These are phyloP conservation scores for Philhelius pedissequus DNA, from an alignment of 2,888 invertebrate species.

Conservation along the genomic window DNA sequence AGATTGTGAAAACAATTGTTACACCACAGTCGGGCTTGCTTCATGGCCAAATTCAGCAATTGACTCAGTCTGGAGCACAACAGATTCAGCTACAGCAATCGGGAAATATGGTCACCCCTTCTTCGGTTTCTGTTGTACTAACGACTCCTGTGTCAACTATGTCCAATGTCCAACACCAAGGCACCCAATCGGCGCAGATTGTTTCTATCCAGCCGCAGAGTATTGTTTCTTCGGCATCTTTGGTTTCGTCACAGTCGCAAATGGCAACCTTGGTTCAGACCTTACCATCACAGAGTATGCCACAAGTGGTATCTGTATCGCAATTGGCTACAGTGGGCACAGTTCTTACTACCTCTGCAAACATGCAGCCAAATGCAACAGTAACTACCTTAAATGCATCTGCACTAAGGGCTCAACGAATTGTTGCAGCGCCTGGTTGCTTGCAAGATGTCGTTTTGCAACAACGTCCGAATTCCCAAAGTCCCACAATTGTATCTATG, in stretches of 20 bases:
- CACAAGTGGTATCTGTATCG: slow-evolving; percentile 79
- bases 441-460: slow-evolving; percentile 78
- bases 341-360: slow-evolving; percentile 77
- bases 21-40: slow-evolving; percentile 73
- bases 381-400: slow-evolving; percentile 77
- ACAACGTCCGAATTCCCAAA: slow-evolving; percentile 76
- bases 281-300: slow-evolving; percentile 75
- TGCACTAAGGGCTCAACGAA: slow-evolving; percentile 76
- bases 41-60: slow-evolving; percentile 80
- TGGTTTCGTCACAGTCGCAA: slow-evolving; percentile 66
- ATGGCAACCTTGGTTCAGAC: slow-evolving; percentile 77
- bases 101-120: slow-evolving; percentile 72
- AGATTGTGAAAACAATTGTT: slow-evolving; percentile 78
- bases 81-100: slow-evolving; percentile 74
- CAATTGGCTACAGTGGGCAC: slow-evolving; percentile 78
- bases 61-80: slow-evolving; percentile 75
- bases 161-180: slow-evolving; percentile 71
- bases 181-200: slow-evolving; percentile 74
- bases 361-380: slow-evolving; percentile 73
- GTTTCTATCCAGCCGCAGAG: slow-evolving; percentile 77
- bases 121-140: slow-evolving; percentile 78
- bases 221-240: slow-evolving; percentile 73
- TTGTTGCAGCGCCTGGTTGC: slow-evolving; percentile 75
- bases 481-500: slow-evolving; percentile 78
- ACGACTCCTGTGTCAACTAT: slow-evolving; percentile 77